phyloP scores from a whole-genome alignment of 30 jellyfish, hydroid and myxozoan genomes.

The Mastigias papua region DNA sequence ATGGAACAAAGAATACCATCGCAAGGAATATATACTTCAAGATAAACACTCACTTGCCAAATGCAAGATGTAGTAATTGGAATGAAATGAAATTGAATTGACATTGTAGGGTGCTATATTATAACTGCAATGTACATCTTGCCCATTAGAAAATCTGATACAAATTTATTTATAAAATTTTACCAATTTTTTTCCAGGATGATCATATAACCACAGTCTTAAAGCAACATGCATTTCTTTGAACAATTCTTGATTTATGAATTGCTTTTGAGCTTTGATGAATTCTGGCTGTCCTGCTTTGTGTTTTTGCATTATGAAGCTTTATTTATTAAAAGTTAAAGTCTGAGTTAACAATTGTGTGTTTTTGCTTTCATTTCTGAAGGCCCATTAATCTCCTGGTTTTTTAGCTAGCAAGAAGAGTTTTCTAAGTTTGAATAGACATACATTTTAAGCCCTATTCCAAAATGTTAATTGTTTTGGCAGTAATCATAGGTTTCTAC shows the following conservation, averaged over 20 bases:
- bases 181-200: not conserved
- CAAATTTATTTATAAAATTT: not conserved
- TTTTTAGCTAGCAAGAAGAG: not conserved
- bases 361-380: not conserved
- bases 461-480: too few relatives aligned
- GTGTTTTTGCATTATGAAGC: not conserved
- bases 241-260: not conserved
- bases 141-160: too few relatives aligned
- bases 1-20: too few relatives aligned
- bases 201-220: not conserved
- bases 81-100: too few relatives aligned
- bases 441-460: too few relatives aligned
- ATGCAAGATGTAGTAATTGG: too few relatives aligned
- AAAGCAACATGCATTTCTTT: not conserved
- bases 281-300: not conserved
- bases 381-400: not conserved
- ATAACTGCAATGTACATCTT: too few relatives aligned
- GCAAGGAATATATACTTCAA: too few relatives aligned
- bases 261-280: not conserved
- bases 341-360: not conserved
- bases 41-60: too few relatives aligned
- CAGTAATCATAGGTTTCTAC: too few relatives aligned
- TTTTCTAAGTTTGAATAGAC: too few relatives aligned
- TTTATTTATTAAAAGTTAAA: not conserved
- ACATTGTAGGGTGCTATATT: too few relatives aligned